Conservation (phyloP, 2,888 invertebrate genomes). For the Anthrax anthrax region DNA sequence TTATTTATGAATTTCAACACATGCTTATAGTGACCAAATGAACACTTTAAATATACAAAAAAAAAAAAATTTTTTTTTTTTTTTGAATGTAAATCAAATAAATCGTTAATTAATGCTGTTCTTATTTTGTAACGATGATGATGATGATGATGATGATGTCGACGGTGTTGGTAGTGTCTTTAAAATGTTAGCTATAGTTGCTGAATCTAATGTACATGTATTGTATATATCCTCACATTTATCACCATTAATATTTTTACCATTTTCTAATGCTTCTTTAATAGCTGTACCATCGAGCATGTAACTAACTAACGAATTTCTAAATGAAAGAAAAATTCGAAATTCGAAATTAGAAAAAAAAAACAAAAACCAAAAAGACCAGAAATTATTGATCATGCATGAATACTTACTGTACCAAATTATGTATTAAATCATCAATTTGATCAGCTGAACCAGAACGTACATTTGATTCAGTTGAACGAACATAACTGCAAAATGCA, state of each 20-base stretch:
- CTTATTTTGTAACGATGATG: too few species aligned
- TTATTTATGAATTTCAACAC: too few species aligned
- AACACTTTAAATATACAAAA: too few species aligned
- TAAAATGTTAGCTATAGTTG: constrained; percentile 50
- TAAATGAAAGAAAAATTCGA: constrained; percentile 20
- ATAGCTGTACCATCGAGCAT: constrained; percentile 57
- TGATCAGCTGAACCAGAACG: constrained; percentile 46
- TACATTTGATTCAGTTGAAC: constrained; percentile 51
- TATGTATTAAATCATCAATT: constrained; percentile 46
- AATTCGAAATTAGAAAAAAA: neutral
- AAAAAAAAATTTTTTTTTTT: too few species aligned
- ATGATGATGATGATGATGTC: too few species aligned
- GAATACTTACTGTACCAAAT: constrained; percentile 46
- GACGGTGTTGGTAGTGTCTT: constrained; percentile 49
- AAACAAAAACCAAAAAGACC: neutral
- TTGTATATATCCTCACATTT: constrained; percentile 46
- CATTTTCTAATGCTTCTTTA: constrained; percentile 53
- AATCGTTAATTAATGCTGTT: too few species aligned
- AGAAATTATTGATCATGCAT: too few species aligned
- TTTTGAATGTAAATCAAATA: too few species aligned
- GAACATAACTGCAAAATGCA: constrained; percentile 55
- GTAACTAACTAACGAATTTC: constrained; percentile 52
- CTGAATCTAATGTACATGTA: constrained; percentile 54
- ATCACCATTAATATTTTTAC: constrained; percentile 34
- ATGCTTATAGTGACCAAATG: too few species aligned